Base-by-base conservation (phyloP, 2,888 invertebrate species). In the Zeuzera pyrina region DNA sequence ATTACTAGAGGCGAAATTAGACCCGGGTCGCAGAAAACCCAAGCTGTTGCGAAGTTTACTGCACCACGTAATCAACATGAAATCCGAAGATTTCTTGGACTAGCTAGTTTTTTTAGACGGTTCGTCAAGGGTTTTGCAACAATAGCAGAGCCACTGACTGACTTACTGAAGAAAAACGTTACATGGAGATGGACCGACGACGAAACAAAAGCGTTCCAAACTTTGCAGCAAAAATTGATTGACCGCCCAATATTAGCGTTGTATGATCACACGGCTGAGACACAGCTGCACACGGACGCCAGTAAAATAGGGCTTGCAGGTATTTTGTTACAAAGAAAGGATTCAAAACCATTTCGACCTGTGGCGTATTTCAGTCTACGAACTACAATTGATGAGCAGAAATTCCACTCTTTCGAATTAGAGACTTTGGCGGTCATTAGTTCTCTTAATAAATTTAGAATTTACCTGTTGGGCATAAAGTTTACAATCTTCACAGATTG, bases 391-490 rank as follows among this genome's bases (percentile, higher is more conserved):
- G 42, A 52, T 0, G 63, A 70, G 38, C 11, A 27, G 2, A 49
- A 47, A 13, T 59, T 62, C 15, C 49, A 52, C n/a, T 48, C 51
- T 4, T 51, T 52, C 11, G 64, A 72, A 30, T 31, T 60, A n/a
- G 68, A 70, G 33, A 45, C 50, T 0, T 35, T 70, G 6, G 67
- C 67, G 0, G 43, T 66, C 0, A 48, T 65, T 0, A 51, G 44
- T 22, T 44, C 54, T 0, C 32, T 66, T 0, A 31, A 45, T 13
- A 45, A 51, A 36, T 62, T 67, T 33, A 36, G 61, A 11, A 38
- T 42, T 1, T 67, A 63, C 33, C 24, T 67, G 2, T 35, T 53
- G 6, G 59, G 59, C 3, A 35, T 41, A 5, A 27, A 34, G 15
- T 43, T 43, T 25, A 42, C 33, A 11, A 43, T 69, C 4, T 32